These are phyloP conservation scores for Blastobasis adustella DNA, from an alignment of 2,888 invertebrate species.

Conservation along the genomic window DNA sequence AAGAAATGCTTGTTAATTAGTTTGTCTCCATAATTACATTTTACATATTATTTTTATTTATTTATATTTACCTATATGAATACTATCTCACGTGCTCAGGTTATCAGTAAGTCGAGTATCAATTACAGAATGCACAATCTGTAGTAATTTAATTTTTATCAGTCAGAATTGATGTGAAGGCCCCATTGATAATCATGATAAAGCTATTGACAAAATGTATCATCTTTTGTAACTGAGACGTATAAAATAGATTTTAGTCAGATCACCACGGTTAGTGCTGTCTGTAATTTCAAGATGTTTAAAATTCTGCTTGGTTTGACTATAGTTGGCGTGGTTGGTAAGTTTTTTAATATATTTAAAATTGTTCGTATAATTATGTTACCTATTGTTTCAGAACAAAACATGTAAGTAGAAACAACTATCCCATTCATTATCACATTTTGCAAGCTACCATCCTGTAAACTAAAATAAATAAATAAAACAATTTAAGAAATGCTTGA, in stretches of 20 bases:
- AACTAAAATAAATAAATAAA: neutral
- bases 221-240: slow-evolving; percentile 42
- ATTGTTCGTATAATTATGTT: neutral
- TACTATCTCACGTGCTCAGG: too few species aligned
- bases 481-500: too few species aligned
- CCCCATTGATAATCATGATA: slow-evolving; percentile 31
- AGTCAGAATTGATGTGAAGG: slow-evolving; percentile 59
- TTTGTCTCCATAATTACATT: too few species aligned
- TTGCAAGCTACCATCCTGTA: neutral
- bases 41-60: too few species aligned
- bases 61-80: too few species aligned
- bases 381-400: neutral
- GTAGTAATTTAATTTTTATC: slow-evolving; percentile 29
- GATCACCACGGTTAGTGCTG: neutral
- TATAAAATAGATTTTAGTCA: slow-evolving; percentile 33
- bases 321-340: neutral
- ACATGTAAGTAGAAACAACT: neutral
- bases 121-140: too few species aligned
- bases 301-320: neutral
- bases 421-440: neutral
- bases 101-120: too few species aligned
- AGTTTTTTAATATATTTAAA: neutral
- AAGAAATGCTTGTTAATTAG: too few species aligned
- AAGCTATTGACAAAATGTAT: slow-evolving; percentile 51
- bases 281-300: neutral